phyloP scores from a whole-genome alignment of 2,797 vertebrate species.

The Sebastes steindachneri region DNA sequence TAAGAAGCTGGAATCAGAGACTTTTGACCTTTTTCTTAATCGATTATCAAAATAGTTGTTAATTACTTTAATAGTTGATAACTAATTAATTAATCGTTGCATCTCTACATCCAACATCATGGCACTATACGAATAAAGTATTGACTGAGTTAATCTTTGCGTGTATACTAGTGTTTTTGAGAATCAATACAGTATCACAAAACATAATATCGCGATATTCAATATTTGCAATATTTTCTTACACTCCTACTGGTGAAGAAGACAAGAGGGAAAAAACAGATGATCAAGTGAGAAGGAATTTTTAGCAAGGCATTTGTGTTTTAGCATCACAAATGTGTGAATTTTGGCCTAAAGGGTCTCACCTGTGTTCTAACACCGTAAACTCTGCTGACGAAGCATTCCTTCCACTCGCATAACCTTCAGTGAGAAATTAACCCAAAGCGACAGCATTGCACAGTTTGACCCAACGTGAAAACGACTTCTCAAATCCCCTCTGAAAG shows the following conservation, averaged over 20 bases:
- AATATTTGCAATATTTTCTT: too few species aligned
- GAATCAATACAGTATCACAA: too few species aligned
- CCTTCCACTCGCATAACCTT: conserved; percentile 22
- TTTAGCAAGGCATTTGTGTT: conserved; percentile 19
- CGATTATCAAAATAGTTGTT: too few species aligned
- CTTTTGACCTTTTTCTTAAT: too few species aligned
- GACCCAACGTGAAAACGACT: conserved; percentile 15
- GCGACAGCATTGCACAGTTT: conserved; percentile 26
- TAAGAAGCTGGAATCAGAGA: too few species aligned
- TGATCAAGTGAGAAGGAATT: not conserved
- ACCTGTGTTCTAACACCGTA: conserved; percentile 56
- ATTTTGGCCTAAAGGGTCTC: conserved; percentile 56
- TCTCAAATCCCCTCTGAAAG: conserved; percentile 36
- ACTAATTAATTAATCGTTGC: too few species aligned
- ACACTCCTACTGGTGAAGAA: not conserved
- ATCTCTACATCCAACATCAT: too few species aligned
- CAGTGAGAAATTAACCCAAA: conserved; percentile 31
- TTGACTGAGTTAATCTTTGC: too few species aligned
- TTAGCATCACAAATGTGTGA: conserved; percentile 30
- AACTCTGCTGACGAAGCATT: conserved; percentile 51
- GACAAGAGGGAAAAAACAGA: not conserved
- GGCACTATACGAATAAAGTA: too few species aligned
- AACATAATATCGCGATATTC: too few species aligned
- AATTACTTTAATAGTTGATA: too few species aligned
- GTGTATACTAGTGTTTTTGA: too few species aligned